Evolutionary conservation across 2,797 vertebrate genomes (phyloP).

Genomic region (Mormyrus hasselquistii): DNA sequence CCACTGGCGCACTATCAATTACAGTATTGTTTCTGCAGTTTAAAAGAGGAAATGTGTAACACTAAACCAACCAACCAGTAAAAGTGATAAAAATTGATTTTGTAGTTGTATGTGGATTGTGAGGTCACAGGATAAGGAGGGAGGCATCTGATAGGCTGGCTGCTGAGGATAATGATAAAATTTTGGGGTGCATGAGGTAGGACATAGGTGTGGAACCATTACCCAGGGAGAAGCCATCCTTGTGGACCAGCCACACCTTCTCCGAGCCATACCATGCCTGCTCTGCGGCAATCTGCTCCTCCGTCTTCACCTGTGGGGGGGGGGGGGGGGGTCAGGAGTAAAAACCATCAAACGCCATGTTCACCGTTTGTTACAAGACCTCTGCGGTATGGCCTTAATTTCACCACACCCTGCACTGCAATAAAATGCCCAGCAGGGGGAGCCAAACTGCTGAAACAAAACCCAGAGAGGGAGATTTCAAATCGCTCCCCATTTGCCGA

Average conservation of each 20-base stretch:
- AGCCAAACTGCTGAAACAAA: not conserved
- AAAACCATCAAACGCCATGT: conserved; percentile 8
- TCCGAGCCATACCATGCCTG: conserved; percentile 93
- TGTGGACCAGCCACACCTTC: conserved; percentile 95
- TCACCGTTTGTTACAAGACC: not conserved
- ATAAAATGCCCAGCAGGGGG: not conserved
- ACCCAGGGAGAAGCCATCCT: conserved; percentile 92
- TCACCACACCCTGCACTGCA: not conserved
- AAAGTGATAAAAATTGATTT: not conserved
- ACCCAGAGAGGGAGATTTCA: not conserved
- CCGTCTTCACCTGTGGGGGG: conserved; percentile 89
- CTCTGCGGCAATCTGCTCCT: conserved; percentile 88
- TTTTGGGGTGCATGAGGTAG: not conserved
- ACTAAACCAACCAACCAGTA: not conserved
- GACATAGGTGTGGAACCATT: conserved; percentile 40
- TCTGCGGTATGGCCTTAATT: not conserved
- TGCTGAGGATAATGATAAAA: not conserved
- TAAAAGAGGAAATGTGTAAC: not conserved
- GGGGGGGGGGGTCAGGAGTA: conserved; percentile 18
- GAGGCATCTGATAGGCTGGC: not conserved
- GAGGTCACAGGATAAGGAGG: not conserved
- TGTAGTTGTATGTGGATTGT: not conserved
- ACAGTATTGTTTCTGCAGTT: not conserved
- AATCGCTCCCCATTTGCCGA: not conserved
- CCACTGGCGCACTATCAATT: not conserved